phyloP scores from a whole-genome alignment of 2,888 invertebrate genomes.

The Trissoscelio sp. region DNA sequence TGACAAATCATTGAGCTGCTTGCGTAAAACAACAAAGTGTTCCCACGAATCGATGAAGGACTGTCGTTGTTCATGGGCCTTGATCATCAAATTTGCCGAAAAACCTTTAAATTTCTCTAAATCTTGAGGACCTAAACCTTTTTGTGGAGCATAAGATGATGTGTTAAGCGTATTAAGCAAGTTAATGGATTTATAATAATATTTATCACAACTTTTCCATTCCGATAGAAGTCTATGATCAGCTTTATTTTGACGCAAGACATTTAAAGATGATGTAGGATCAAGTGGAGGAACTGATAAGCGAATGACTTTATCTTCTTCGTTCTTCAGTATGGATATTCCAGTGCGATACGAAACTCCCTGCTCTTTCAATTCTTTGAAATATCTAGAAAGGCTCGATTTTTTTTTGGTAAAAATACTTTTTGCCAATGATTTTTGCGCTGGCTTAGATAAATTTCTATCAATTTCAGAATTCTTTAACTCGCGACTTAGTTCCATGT shows the following conservation, averaged over 20 bases:
- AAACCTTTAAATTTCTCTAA: constrained; percentile 95
- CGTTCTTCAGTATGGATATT: constrained; percentile 82
- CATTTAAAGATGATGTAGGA: constrained; percentile 85
- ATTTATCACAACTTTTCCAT: constrained; percentile 90
- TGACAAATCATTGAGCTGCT: constrained; percentile 74
- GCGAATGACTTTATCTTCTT: constrained; percentile 85
- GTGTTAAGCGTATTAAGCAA: constrained; percentile 87
- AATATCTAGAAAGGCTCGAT: constrained; percentile 93
- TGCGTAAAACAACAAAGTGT: constrained; percentile 72
- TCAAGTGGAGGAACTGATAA: constrained; percentile 89
- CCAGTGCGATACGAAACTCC: constrained; percentile 94
- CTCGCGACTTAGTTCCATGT: constrained; percentile 88
- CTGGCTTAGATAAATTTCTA: constrained; percentile 85
- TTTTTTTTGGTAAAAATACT: constrained; percentile 93
- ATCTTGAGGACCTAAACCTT: constrained; percentile 91
- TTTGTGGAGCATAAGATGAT: constrained; percentile 87
- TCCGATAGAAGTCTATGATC: constrained; percentile 85
- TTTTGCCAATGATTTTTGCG: constrained; percentile 91
- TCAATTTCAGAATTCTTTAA: constrained; percentile 87
- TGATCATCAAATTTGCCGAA: constrained; percentile 89
- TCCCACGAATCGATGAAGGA: constrained; percentile 85
- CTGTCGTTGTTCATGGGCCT: constrained; percentile 88
- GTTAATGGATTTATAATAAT: constrained; percentile 89
- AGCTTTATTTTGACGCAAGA: constrained; percentile 81
- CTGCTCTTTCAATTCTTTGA: constrained; percentile 89